Base-by-base conservation (phyloP, 2,888 invertebrate genomes). In the Alloplasta piceator region DNA sequence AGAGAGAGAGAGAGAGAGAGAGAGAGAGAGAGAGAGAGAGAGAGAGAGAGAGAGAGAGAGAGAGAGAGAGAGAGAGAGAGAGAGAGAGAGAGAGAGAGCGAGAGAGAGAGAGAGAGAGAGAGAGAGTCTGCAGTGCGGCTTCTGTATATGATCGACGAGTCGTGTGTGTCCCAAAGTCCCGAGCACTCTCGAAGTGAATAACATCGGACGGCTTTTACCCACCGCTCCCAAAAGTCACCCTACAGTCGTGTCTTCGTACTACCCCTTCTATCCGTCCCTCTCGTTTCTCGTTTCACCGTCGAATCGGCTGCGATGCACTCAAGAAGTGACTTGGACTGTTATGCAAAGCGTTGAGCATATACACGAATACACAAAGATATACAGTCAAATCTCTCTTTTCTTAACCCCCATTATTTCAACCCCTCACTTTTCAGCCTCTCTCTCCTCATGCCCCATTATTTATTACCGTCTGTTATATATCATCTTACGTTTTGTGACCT, bases 121-220 rank as follows among this genome's bases (percentile, higher is more conserved):
- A n/a, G 50, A 55, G 64, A 76, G 67, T 61, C 46, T 52, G 50
- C 60, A 78, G 55, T 55, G 60, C 60, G 55, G 55, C 60, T 74
- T 12, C 12, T 12, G 67, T 41, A 50, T 75, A 78, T 81, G 81
- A 81, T 81, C 77, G 81, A 81, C 70, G 81, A 81, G 78, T 68
- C 64, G 70, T 81, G 70, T 79, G 79, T 79, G 70, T 70, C 64
- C 60, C 67, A 50, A 50, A 70, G 79, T 74, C 68, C 70, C 79
- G 58, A 75, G 79, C 74, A 75, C 79, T 80, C 70, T 76, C 70
- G 71, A 78, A 71, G 61, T 66, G 78, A 74, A 81, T 81, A 78
- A 81, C 81, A 78, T 78, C 70, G 74, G 81, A 81, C 80, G 78
- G 78, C 82, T 82, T 82, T 82, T 78, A 78, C 80, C 78, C 66